These are phyloP conservation scores for Nicator chloris DNA, from an alignment of 2,113 vertebrate genomes.

Conservation along the genomic window DNA sequence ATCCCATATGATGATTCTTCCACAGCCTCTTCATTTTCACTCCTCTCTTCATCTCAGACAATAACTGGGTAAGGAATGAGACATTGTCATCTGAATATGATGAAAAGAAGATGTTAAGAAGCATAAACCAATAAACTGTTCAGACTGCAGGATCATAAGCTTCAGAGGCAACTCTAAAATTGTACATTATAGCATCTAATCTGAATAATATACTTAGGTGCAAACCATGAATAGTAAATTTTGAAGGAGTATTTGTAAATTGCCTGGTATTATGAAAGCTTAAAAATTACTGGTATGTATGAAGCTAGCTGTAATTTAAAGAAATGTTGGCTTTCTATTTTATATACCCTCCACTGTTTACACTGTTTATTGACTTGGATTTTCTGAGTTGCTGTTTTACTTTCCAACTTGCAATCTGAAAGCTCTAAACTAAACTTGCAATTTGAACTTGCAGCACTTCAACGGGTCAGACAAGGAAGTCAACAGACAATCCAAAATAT, in stretches of 20 bases:
- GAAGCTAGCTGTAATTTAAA: neutral
- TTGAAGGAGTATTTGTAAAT: neutral
- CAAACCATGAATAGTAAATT: neutral
- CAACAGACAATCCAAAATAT: neutral
- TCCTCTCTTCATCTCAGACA: neutral
- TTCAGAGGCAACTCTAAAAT: neutral
- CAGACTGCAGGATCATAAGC: neutral
- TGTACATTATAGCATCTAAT: neutral
- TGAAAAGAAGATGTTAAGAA: neutral
- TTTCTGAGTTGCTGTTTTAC: neutral
- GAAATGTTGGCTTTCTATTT: neutral
- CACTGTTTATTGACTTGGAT: neutral
- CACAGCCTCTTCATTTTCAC: neutral
- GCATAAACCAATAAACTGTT: neutral
- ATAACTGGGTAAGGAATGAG: neutral
- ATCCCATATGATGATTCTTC: neutral
- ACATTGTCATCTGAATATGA: neutral
- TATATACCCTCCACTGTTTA: neutral
- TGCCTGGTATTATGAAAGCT: neutral
- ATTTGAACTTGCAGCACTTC: neutral
- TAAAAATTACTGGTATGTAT: neutral
- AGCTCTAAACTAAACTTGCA: neutral
- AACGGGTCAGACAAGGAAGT: neutral
- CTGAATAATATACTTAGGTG: neutral
- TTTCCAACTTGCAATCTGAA: neutral